Conservation (phyloP, 2,113 vertebrate genomes). For the Camelus bactrianus region DNA sequence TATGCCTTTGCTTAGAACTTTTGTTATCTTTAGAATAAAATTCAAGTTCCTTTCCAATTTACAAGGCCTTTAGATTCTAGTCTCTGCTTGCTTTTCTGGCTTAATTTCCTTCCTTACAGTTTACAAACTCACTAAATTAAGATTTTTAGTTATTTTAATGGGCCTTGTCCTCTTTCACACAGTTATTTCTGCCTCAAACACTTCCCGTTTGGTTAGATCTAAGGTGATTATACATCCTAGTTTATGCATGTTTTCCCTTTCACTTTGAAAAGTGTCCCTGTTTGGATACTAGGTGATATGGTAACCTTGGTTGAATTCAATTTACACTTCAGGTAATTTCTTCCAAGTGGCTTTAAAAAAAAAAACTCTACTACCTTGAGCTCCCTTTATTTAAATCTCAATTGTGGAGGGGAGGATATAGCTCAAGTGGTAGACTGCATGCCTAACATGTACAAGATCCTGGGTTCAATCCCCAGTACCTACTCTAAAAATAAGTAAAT, state of each 20-base stretch:
- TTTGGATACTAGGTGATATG: neutral
- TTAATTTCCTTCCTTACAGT: neutral
- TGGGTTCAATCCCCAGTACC: too few relatives aligned
- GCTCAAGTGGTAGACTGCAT: too few relatives aligned
- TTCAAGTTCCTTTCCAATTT: neutral
- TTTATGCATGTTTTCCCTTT: neutral
- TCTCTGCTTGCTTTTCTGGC: neutral
- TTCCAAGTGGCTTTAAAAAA: neutral
- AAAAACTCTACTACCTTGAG: neutral
- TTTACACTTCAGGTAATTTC: neutral
- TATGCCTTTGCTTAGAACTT: neutral
- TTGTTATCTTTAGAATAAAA: neutral
- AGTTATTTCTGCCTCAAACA: neutral
- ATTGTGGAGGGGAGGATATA: neutral
- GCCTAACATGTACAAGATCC: too few relatives aligned
- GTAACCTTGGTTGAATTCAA: neutral
- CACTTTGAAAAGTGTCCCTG: neutral
- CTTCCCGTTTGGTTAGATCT: neutral
- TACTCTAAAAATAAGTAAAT: too few relatives aligned
- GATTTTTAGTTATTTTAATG: neutral
- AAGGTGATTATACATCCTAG: neutral
- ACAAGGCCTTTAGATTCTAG: neutral
- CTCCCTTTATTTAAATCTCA: constrained; percentile 28
- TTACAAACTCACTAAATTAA: neutral
- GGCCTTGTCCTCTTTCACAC: neutral